phyloP scores from a whole-genome alignment of 23 tunicate species.

The Diplosoma virens region DNA sequence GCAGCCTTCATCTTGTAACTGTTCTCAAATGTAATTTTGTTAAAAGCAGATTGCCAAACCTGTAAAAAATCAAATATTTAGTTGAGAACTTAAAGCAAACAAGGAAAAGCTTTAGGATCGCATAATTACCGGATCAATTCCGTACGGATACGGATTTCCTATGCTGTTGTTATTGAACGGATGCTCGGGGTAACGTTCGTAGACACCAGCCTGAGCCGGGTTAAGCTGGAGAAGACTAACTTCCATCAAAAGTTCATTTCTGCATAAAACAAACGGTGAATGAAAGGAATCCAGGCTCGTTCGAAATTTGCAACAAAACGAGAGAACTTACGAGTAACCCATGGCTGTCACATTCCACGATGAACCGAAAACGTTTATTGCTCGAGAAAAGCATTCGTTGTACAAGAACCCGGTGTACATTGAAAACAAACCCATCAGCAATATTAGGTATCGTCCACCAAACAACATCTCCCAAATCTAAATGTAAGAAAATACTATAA shows the following conservation, averaged over 20 bases:
- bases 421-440: constrained; percentile 93
- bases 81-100: neutral
- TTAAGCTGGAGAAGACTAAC: neutral
- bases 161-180: neutral
- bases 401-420: constrained; percentile 94
- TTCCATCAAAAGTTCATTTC: neutral
- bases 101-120: neutral
- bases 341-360: constrained; percentile 88
- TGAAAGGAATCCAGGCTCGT: no score
- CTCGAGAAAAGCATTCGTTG: constrained; percentile 94
- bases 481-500: neutral
- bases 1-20: constrained; percentile 97
- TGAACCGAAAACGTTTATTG: constrained; percentile 76
- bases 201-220: constrained; percentile 57
- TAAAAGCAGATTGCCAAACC: constrained; percentile 95
- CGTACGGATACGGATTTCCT: constrained; percentile 84
- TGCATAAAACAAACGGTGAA: neutral
- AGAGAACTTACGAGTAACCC: constrained; percentile 42
- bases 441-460: constrained; percentile 80
- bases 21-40: constrained; percentile 86
- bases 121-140: constrained; percentile 87
- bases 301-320: no score
- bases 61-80: constrained; percentile 1
- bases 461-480: constrained; percentile 86
- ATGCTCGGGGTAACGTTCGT: constrained; percentile 40